These are phyloP conservation scores for Spongia lamella DNA, from an alignment of 37 sponge, comb jelly and placozoan species.

Conservation along the genomic window DNA sequence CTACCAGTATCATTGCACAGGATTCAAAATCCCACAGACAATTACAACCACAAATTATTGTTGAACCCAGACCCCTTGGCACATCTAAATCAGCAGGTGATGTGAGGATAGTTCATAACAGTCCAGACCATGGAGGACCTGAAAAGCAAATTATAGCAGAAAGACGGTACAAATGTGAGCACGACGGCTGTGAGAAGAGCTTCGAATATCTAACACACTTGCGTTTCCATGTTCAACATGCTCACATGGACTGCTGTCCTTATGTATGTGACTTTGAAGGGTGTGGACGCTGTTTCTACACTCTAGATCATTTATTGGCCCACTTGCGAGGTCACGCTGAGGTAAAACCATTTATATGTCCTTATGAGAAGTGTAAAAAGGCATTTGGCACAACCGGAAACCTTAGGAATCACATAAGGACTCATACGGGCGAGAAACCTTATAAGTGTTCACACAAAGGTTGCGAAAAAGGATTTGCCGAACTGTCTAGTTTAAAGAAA, in stretches of 20 bases:
- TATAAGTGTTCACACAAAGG: conserved; percentile 74
- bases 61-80: too few relatives aligned
- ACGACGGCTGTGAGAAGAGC: conserved; percentile 68
- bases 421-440: conserved; percentile 85
- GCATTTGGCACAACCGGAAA: conserved; percentile 85
- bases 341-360: conserved; percentile 75
- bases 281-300: conserved; percentile 82
- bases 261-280: conserved; percentile 82
- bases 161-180: conserved; percentile 72
- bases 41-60: too few relatives aligned
- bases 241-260: conserved; percentile 73
- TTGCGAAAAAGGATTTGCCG: conserved; percentile 74
- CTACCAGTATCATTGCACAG: too few relatives aligned
- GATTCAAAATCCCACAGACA: too few relatives aligned
- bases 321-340: conserved; percentile 75
- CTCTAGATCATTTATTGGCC: conserved; percentile 78
- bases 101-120: too few relatives aligned
- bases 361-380: conserved; percentile 69
- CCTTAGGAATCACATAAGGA: conserved; percentile 83
- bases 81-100: too few relatives aligned
- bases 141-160: conserved; percentile 19
- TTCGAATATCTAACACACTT: conserved; percentile 79
- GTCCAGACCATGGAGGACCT: too few relatives aligned
- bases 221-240: conserved; percentile 72
- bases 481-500: conserved; percentile 87